Percentiles rank a stretch among this genome's conserved stretches.
phyloP scores from a whole-genome alignment of 2,888 invertebrate species.

The Dendrolimus houi region DNA sequence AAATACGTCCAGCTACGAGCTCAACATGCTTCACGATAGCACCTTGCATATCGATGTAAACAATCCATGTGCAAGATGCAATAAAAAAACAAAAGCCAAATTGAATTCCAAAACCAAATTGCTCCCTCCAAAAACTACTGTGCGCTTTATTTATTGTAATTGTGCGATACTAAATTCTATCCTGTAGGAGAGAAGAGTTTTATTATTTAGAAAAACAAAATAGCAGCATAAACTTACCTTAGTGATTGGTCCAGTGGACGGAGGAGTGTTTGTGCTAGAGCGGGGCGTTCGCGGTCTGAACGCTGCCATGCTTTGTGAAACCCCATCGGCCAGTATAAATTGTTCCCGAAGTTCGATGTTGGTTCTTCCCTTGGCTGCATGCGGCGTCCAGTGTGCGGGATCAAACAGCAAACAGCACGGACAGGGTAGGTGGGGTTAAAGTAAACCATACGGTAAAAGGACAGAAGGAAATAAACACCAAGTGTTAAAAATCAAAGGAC shows the following conservation, averaged over 20 bases:
- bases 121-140: slow-evolving; percentile 72
- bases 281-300: slow-evolving; percentile 97
- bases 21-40: slow-evolving; percentile 68
- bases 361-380: slow-evolving; percentile 98
- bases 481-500: slow-evolving; percentile 59
- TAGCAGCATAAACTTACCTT: slow-evolving; percentile 83
- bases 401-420: slow-evolving; percentile 36
- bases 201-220: slow-evolving; percentile 23
- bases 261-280: slow-evolving; percentile 83
- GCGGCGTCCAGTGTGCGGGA: slow-evolving; percentile 71
- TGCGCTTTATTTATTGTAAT: slow-evolving; percentile 63
- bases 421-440: slow-evolving; percentile 40
- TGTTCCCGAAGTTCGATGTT: slow-evolving; percentile 99
- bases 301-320: slow-evolving; percentile 98
- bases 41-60: slow-evolving; percentile 62
- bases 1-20: slow-evolving; percentile 71
- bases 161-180: slow-evolving; percentile 58
- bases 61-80: slow-evolving; percentile 66
- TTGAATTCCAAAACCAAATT: slow-evolving; percentile 64
- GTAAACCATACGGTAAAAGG: slow-evolving; percentile 65
- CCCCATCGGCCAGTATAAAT: slow-evolving; percentile 98
- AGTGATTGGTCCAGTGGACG: slow-evolving; percentile 91
- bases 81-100: slow-evolving; percentile 50
- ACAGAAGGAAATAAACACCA: slow-evolving; percentile 55
- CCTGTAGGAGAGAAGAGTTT: slow-evolving; percentile 49